Percentiles rank a stretch among this genome's conserved stretches.
Conservation (phyloP, 2,113 vertebrate species). For the Thunnus maccoyii region DNA sequence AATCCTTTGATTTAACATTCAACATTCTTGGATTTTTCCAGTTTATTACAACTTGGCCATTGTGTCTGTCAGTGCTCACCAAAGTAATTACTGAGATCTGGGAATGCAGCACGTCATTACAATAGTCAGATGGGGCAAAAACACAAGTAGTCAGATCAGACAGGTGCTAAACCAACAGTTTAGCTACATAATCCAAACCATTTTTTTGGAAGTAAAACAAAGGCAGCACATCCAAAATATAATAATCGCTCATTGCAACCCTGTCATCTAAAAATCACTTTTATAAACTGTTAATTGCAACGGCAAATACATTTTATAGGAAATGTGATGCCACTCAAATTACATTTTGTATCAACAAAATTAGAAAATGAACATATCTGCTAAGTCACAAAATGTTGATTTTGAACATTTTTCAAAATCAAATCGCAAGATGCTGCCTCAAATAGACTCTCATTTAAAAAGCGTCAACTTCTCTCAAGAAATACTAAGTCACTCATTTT, state of each 20-base stretch:
- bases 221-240: background rate
- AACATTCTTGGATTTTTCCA: background rate
- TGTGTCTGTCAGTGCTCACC: background rate
- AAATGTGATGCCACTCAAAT: background rate
- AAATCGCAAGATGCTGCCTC: too few species aligned
- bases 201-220: background rate
- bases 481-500: too few species aligned
- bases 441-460: too few species aligned
- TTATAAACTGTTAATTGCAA: background rate
- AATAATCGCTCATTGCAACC: background rate
- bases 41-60: constrained; percentile 11
- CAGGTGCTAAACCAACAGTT: background rate
- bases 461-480: too few species aligned
- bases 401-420: too few species aligned
- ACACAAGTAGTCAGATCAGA: background rate
- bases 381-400: too few species aligned
- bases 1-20: background rate
- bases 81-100: background rate
- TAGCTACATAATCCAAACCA: background rate
- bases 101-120: background rate
- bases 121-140: background rate
- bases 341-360: constrained; percentile 2
- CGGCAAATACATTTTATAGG: background rate
- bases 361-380: background rate
- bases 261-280: background rate